Conservation (phyloP, 2,797 vertebrate species). For the Anabacerthia variegaticeps region DNA sequence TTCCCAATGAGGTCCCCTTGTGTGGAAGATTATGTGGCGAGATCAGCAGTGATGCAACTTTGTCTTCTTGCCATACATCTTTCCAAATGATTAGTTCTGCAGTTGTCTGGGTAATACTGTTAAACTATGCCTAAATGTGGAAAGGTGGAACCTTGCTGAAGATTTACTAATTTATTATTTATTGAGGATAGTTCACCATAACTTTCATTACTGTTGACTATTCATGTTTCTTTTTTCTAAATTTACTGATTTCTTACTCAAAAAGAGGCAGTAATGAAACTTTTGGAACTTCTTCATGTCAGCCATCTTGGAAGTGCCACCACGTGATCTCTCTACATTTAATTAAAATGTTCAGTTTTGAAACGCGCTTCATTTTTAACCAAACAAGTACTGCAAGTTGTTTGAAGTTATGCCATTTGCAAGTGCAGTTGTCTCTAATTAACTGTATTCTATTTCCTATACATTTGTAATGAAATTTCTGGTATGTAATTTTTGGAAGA, state of each 20-base stretch:
- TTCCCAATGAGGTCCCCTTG: constrained; percentile 63
- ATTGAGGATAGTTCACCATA: constrained; percentile 11
- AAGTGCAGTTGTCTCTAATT: constrained; percentile 53
- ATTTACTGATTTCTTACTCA: constrained; percentile 17
- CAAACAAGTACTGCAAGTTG: constrained; percentile 36
- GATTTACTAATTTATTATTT: constrained; percentile 47
- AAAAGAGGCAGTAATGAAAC: constrained; percentile 31
- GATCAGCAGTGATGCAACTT: constrained; percentile 53
- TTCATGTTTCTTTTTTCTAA: constrained; percentile 1
- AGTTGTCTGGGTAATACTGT: constrained; percentile 32
- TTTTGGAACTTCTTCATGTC: constrained; percentile 16
- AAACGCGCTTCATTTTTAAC: constrained; percentile 47
- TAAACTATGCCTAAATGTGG: constrained; percentile 52
- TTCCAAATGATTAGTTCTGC: constrained; percentile 50
- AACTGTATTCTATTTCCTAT: constrained; percentile 47
- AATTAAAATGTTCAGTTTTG: constrained; percentile 57
- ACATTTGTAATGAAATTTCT: constrained; percentile 51
- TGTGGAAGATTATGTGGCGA: constrained; percentile 19
- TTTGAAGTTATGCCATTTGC: constrained; percentile 48
- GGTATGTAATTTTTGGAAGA: not conserved
- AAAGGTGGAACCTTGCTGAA: constrained; percentile 45
- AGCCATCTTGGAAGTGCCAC: constrained; percentile 6
- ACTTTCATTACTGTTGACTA: not conserved
- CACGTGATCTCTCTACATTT: not conserved
- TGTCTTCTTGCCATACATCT: constrained; percentile 37